Conservation (phyloP, 2,113 vertebrate genomes). For the Osmerus eperlanus region DNA sequence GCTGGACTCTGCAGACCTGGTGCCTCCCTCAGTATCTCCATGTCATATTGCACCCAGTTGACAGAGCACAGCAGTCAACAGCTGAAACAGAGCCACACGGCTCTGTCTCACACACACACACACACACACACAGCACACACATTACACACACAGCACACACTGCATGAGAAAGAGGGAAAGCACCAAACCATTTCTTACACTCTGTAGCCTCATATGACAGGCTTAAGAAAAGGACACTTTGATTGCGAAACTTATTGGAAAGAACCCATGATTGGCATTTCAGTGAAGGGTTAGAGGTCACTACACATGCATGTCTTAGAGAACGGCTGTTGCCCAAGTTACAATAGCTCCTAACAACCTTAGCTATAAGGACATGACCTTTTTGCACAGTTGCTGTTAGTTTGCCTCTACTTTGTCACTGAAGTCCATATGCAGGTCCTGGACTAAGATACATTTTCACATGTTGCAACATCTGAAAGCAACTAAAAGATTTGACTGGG, state of each 20-base stretch:
- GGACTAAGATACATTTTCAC: no score
- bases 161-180: no score
- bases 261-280: no score
- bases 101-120: background rate
- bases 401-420: no score
- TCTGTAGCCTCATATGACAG: no score
- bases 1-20: background rate
- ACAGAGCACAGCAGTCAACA: constrained; percentile 6
- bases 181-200: no score
- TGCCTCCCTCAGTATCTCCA: background rate
- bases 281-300: no score
- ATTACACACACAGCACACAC: background rate
- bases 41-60: constrained; percentile 12
- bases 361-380: no score
- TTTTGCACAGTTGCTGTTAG: no score
- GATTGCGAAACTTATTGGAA: no score
- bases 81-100: background rate
- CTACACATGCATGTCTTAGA: background rate
- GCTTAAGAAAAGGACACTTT: no score
- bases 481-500: constrained; percentile 23
- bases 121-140: background rate
- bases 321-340: constrained; percentile 38
- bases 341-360: background rate
- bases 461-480: constrained; percentile 26
- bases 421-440: no score